These are phyloP conservation scores for Anguilla marmorata DNA, from an alignment of 2,797 vertebrate species.

Conservation along the genomic window DNA sequence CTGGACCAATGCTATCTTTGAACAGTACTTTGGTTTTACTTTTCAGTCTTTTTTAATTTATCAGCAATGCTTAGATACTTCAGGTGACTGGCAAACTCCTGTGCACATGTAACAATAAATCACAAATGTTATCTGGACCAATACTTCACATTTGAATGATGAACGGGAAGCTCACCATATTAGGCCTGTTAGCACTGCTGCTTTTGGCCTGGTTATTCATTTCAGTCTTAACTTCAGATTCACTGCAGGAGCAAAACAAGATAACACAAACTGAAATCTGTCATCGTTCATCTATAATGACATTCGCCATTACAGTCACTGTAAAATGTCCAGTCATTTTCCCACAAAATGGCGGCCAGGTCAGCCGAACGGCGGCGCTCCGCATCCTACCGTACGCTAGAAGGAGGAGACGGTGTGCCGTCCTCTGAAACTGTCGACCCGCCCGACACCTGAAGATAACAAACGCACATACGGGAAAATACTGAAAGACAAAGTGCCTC, in stretches of 20 bases:
- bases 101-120: background rate
- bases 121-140: background rate
- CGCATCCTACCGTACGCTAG: constrained; percentile 48
- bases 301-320: background rate
- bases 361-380: constrained; percentile 2
- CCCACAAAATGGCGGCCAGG: background rate
- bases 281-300: background rate
- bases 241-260: constrained; percentile 47
- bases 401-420: background rate
- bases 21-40: background rate
- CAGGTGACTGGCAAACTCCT: background rate
- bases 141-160: background rate
- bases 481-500: background rate
- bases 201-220: background rate
- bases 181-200: constrained; percentile 13
- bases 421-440: constrained; percentile 37
- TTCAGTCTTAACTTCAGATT: background rate
- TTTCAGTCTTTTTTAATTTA: background rate
- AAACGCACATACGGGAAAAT: constrained; percentile 5
- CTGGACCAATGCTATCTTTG: background rate
- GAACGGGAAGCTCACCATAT: constrained; percentile 39
- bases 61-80: background rate
- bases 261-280: background rate
- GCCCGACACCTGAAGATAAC: constrained; percentile 43
- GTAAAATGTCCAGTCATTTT: background rate